Base-by-base conservation (phyloP, 92 coral and sea anemone genomes). In the Bergia sp. region DNA sequence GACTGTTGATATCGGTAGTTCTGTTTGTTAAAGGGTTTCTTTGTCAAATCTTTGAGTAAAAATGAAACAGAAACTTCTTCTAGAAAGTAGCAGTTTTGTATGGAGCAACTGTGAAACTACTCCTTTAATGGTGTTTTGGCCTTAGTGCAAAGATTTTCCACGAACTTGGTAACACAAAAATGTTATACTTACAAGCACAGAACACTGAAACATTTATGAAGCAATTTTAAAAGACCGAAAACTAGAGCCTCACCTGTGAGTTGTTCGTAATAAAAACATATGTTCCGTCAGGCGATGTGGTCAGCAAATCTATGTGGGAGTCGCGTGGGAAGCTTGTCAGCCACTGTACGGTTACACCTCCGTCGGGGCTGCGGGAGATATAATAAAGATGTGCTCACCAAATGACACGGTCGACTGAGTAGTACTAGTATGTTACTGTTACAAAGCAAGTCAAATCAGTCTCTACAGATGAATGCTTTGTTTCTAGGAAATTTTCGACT, bases 221-320 rank as follows among this genome's bases (percentile, higher is more conserved):
- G 2, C 58, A 11, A 12, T 9, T 8, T 39, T 29, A 29, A 29
- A 16, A 53, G 39, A 20, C 16, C 55, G 0, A 18, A 50, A 44
- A 37, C 83, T 12, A 37, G 23, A 81, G 13, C 77, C 61, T 3
- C 58, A 96, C 99, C 98, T 96, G 92, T 15, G 91, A 92, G 20
- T 44, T 74, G 84, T 93, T 92, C 41, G 99, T 94, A 20, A 94
- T 84, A 64, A 96, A 92, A 39, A 98, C 98, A 89, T 91, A 96
- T 18, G 88, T 90, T 40, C 97, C 99, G 82, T 96, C 98, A 20
- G 81, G 53, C 73, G 98, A 92, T 1, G 96, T 91, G 3, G 94
- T 92, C 79, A 95, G 94, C 74, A 95, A 89, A 5, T 91, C 85
- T 82, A 96, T 95, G 36, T 75, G 89, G 37, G 96, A 94, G 41